Evolutionary conservation across 2,113 vertebrate species (phyloP).

Genomic region (Actenoides hombroni): DNA sequence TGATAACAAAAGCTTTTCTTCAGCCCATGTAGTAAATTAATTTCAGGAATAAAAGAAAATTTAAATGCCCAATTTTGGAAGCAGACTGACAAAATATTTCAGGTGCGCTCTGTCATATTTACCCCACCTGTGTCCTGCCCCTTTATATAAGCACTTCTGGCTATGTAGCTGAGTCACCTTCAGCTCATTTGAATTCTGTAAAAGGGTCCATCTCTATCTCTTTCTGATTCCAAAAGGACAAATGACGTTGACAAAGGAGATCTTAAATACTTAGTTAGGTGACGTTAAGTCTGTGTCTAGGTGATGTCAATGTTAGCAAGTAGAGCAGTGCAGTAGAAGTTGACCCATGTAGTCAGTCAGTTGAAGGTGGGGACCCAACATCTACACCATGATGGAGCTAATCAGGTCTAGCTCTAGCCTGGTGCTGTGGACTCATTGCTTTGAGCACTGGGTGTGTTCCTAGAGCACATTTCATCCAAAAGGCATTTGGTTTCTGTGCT

Average conservation of each 20-base stretch:
- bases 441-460: not conserved
- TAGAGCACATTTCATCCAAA: not conserved
- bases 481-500: not conserved
- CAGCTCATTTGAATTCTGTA: not conserved
- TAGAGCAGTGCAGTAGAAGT: not conserved
- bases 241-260: not conserved
- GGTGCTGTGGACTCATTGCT: not conserved
- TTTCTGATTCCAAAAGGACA: not conserved
- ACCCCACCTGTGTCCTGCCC: not conserved
- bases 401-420: not conserved
- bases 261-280: not conserved
- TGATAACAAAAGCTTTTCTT: not conserved
- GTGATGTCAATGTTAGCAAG: not conserved
- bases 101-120: not conserved
- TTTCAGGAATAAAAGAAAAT: not conserved
- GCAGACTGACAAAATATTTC: not conserved
- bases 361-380: not conserved
- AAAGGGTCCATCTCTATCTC: not conserved
- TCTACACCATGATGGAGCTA: not conserved
- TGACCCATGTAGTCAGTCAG: not conserved
- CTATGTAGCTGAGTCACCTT: not conserved
- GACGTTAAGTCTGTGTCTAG: rapidly evolving
- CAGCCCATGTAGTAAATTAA: not conserved
- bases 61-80: not conserved
- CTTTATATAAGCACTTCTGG: not conserved